Evolutionary conservation across 2,797 vertebrate genomes (phyloP), one percentile per base, ranked within the genome.

Genomic region (Gastrophryne carolinensis): DNA sequence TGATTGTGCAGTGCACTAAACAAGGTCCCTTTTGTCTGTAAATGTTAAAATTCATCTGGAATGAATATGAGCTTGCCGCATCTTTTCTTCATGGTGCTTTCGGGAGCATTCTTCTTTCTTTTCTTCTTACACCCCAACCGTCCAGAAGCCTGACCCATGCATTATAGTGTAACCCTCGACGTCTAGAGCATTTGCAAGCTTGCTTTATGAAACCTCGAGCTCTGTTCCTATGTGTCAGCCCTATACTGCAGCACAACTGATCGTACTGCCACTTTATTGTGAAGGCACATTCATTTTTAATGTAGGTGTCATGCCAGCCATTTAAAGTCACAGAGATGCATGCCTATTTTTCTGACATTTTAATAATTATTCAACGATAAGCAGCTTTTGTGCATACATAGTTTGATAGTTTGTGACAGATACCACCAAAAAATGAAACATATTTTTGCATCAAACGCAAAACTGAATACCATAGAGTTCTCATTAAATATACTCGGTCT

Each of bases 41-140:
- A 23, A 62, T 44, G 73, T 69, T 75, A 75, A 68, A 58, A 39
- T 61, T 39, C 44, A 62, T 69, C 56, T 76, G 73, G 32, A 75
- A 61, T 56, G 60, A 68, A 75, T 61, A 68, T 56, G 54, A 70
- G 50, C 62, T 47, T 53, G 35, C 47, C 2, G 21, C 49, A 24
- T 60, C 26, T 49, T 32, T 56, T 67, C 39, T 66, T 63, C 57
- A 49, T 69, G 49, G 65, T 27, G 13, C 26, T 74, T 54, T 27
- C 50, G 12, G 23, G 52, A 67, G 21, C 29, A 19, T 56, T 74
- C 57, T 56, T 29, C 50, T 23, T 54, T 41, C 35, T 56, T 68
- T 67, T 39, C 54, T 57, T 27, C 35, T 35, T 6, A 26, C 39
- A n/a, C 21, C 24, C 44, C 24, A n/a, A n/a, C n/a, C 61, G 41